Base-by-base conservation (phyloP, 2,888 invertebrate genomes). In the Eupithecia dodoneata region DNA sequence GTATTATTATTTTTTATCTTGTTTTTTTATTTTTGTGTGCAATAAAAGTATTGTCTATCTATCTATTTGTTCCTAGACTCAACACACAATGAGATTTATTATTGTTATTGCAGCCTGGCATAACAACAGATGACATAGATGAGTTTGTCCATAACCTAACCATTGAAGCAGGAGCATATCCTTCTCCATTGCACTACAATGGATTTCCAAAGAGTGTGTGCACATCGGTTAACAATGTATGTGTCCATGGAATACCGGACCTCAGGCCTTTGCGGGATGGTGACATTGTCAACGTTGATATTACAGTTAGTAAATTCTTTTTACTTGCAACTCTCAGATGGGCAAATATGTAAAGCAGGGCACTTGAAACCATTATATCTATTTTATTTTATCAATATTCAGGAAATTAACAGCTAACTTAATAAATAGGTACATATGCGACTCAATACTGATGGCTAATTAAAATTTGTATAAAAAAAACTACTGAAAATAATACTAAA, bases 201-300 rank as follows among this genome's bases (percentile, higher is more conserved):
- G 96, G 97, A 1, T 99, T 97, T 87, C 98, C 98, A 3, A 99
- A 99, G 87, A 98, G 98, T 78, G 96, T 98, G 4, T 99, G 99
- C 88, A 99, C 99, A 0, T 98, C 98, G 30, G 97, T 99, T 0
- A 99, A 99, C 88, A 98, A 98, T 93, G 97, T 99, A 0, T 97
- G 97, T 41, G 98, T 98, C 82, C 99, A 99, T 94, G 99, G 99
- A 3, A 98, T 99, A 85, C 99, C 99, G 1, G 98, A 99, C 89
- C 95, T 96, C 86, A 95, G 98, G 82, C 96, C 96, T n/a, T 92
- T 99, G 69, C 89, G 96, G 81, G 96, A 97, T 93, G 99, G 99
- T 4, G 99, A 99, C 89, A 98, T 98, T 78, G 95, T 99, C 47
- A 99, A 98, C 92, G 96, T 99, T 71, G 99, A 99, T 93, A 96